Base-by-base conservation (phyloP, 2,888 invertebrate genomes). In the Furcula furcula region DNA sequence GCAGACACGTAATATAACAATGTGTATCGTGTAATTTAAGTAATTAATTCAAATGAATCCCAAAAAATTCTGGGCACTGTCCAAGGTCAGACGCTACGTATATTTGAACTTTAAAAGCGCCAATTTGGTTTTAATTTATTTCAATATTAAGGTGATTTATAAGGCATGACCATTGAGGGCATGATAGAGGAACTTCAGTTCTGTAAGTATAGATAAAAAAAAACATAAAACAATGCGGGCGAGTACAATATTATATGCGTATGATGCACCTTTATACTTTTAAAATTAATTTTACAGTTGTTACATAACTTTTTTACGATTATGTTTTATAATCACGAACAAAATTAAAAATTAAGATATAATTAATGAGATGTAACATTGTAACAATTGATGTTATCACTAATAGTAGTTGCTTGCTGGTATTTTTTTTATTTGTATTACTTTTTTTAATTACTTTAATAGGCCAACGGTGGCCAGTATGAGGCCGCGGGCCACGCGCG, bases 151-250 rank as follows among this genome's bases (percentile, higher is more conserved):
- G 55, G 51, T 58, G 63, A 66, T 81, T 80, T 79, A 81, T 76
- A 76, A 76, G 60, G 65, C 78, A 75, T 77, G 65, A 80, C 78
- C 52, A n/a, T n/a, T n/a, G n/a, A 76, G 75, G 60, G 65, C 78
- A 75, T 77, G 65, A 80, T 78, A 51, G 49, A 51, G 53, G 48
- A 61, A 61, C 56, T 55, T 51, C 53, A 50, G 44, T 38, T 46
- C 20, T 43, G 26, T 16, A 34, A 39, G 28, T 43, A 34, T 46
- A 35, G 43, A 40, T 47, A 45, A 53, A 50, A 49, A 59, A 65
- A 51, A 46, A 44, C 46, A 55, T 51, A 48, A 45, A 45, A 53
- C 38, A 42, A 31, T 43, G 39, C 40, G 31, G 36, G 39, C 34
- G 32, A 31, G 40, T 46, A n/a, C n/a, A n/a, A n/a, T n/a, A n/a